Conservation (phyloP, 1,140 invertebrate species). For the Sesamia nonagrioides region DNA sequence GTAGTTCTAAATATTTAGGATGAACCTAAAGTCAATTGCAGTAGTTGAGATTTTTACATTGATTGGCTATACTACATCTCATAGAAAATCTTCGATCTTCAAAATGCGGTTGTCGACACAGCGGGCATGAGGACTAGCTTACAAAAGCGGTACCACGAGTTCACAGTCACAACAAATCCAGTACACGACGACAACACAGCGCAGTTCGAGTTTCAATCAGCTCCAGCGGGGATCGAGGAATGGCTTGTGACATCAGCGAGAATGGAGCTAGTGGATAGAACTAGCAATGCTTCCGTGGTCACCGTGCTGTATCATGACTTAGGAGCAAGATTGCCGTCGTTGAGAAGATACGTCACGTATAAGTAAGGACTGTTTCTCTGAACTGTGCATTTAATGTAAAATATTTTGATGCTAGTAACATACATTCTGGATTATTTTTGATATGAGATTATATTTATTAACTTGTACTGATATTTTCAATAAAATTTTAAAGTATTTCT, state of each 20-base stretch:
- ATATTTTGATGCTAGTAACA: too few species aligned
- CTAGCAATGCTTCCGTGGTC: conserved; percentile 72
- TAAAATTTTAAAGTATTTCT: conserved; percentile 26
- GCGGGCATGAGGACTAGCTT: conserved; percentile 72
- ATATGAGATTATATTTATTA: neutral
- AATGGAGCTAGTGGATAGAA: conserved; percentile 70
- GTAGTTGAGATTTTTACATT: neutral
- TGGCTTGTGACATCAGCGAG: conserved; percentile 75
- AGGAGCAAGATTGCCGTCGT: conserved; percentile 73
- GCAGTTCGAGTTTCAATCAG: conserved; percentile 70
- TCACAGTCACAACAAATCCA: conserved; percentile 70
- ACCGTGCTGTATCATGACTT: conserved; percentile 75
- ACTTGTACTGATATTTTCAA: neutral
- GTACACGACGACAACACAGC: conserved; percentile 70
- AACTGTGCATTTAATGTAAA: neutral
- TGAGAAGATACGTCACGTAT: conserved; percentile 76
- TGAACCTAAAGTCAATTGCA: neutral
- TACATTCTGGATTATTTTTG: too few species aligned
- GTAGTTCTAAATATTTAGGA: conserved; percentile 4
- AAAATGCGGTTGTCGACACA: conserved; percentile 75
- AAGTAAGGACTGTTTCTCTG: conserved; percentile 65
- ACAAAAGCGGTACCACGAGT: conserved; percentile 68
- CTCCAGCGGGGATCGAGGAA: conserved; percentile 60
- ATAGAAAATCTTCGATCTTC: conserved; percentile 84
- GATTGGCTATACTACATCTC: conserved; percentile 37